A percentile compares a stretch with the other conserved stretches of the same genome.
Conservation (phyloP, 2,888 invertebrate genomes). For the Apantesis nais region DNA sequence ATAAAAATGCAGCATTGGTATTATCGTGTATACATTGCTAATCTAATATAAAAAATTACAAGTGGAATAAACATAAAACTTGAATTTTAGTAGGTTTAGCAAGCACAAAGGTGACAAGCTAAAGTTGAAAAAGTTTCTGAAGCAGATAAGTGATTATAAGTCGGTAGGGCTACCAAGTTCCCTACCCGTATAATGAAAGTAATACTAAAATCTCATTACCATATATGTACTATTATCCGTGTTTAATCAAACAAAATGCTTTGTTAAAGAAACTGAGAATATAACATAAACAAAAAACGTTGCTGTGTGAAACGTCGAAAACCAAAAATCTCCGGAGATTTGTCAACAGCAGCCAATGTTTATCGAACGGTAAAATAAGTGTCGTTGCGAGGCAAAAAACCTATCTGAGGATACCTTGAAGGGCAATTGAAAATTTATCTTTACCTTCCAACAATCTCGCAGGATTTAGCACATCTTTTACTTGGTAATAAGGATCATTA, state of each 20-base stretch:
- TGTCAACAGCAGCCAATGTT: constrained; percentile 16
- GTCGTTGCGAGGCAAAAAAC: constrained; percentile 8
- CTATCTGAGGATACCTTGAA: constrained; percentile 8
- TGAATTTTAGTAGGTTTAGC: neutral
- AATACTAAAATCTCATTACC: neutral
- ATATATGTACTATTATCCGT: neutral
- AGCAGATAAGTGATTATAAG: neutral
- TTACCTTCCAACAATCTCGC: neutral
- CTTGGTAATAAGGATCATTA: neutral
- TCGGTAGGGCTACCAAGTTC: neutral
- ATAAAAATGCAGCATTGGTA: neutral
- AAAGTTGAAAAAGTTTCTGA: neutral
- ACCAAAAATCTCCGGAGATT: constrained; percentile 4
- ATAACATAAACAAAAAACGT: neutral
- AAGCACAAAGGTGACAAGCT: neutral
- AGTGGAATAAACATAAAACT: neutral
- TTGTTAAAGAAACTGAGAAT: neutral
- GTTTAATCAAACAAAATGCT: neutral
- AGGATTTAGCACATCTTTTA: constrained; percentile 6
- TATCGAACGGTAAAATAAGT: constrained; percentile 18
- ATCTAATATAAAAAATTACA: neutral
- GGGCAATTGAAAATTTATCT: constrained; percentile 11
- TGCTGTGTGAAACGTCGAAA: neutral
- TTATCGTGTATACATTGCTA: too few relatives aligned
- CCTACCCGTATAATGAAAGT: neutral